Evolutionary conservation across 2,888 invertebrate species (phyloP), one percentile per base, ranked within the genome.

Genomic region (Morpho helenor): DNA sequence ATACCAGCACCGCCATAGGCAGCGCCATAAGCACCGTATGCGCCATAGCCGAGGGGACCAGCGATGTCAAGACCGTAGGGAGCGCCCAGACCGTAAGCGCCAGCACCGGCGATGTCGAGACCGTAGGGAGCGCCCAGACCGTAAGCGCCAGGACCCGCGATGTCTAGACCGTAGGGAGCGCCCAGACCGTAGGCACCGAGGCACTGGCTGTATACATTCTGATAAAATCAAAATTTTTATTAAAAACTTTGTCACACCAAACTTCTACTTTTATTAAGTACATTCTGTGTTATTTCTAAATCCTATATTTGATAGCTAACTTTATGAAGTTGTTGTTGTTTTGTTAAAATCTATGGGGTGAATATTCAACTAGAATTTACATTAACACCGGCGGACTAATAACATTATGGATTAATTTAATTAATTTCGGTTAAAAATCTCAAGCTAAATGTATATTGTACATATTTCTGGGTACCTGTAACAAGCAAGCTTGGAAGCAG

Each of bases 401-500:
- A 16, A 16, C 16, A 16, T 16, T 16, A 16, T 16, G 16, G 16
- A 1, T 16, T 16, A 16, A 16, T 16, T 16, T 16, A 16, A 16
- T 16, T 22, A 7, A 47, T 7, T 22, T 7, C 10, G n/a, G 6
- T 46, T 7, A 10, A 46, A 16, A 22, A 23, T 8, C 6, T 22
- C n/a, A 22, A 46, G 16, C 2, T 8, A 46, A 23, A 47, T 47
- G 8, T 23, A 23, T 2, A 9, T 9, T 6, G 3, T 31, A 9
- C 2, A 7, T 45, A 23, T n/a, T 9, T 7, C 9, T 23, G 31
- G 2, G 43, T 66, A 77, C 77, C 69, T 74, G 74, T 56, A 77
- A 61, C 61, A 78, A 69, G 68, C 75, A 77, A 69, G 74, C 76
- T 66, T 77, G 77, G 62, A 71, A 55, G 71, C 74, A 75, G 55